Base-by-base conservation (phyloP, 2,113 vertebrate species). In the Carlito syrichta region DNA sequence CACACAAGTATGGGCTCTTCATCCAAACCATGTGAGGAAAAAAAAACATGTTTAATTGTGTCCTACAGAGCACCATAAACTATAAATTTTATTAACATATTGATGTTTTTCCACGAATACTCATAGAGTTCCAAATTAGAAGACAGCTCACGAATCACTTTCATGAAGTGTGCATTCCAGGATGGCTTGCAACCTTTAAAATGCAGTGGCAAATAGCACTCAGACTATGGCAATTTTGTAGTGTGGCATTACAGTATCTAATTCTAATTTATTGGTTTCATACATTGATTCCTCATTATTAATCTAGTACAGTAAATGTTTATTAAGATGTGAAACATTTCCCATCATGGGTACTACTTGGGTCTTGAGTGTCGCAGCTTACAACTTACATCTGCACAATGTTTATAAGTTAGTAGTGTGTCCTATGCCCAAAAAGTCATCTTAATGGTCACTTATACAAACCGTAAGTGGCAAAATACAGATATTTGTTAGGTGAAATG, bases 221-320 rank as follows among this genome's bases (percentile, higher is more conserved):
- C 3, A 0, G 32, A 8, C 1, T 9, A 1, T 1, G 13, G 40
- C 32, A 14, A 1, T 0, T 22, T 19, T 23, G 7, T 60, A 10
- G n/a, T n/a, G n/a, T n/a, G n/a, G n/a, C n/a, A n/a, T 50, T 40
- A 17, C 0, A 0, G 23, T 6, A 9, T 32, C 82, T 45, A 50
- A 23, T n/a, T 45, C 62, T 35, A 77, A 35, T 13, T 90, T 22
- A 71, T 17, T 45, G 66, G 56, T 40, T 74, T 82, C 66, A 25
- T 6, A n/a, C 35, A 25, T 43, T 38, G 54, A 86, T 73, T 78
- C 2, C 17, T 6, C 8, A 32, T 60, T 82, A 45, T 84, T 81
- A 79, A 77, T 85, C 43, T 78, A 14, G 27, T 27, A 1, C 7
- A 30, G 20, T 88, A 52, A 95, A 38, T 89, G 60, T 78, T 91